These are phyloP conservation scores for Maccullochella peelii DNA, from an alignment of 2,113 vertebrate genomes.

Conservation along the genomic window DNA sequence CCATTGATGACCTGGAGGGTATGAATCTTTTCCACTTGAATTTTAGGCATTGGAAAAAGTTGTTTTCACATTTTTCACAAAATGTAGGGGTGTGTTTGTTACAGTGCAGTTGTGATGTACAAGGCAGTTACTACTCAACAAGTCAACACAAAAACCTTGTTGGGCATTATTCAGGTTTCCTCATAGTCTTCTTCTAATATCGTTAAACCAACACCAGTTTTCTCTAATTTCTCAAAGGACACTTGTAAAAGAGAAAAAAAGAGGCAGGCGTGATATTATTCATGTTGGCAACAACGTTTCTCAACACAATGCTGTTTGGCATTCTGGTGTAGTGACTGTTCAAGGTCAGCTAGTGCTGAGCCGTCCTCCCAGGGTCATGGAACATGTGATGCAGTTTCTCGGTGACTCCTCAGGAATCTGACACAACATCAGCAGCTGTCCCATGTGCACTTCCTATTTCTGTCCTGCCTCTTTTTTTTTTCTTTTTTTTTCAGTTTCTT, in stretches of 20 bases:
- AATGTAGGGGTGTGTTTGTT: not conserved
- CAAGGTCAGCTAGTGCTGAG: slow-evolving; percentile 40
- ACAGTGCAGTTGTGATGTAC: not conserved
- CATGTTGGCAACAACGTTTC: slow-evolving; percentile 40
- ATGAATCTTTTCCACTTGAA: slow-evolving; percentile 74
- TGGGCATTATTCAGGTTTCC: not conserved
- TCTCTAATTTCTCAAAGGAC: not conserved
- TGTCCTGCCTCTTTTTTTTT: slow-evolving; percentile 36
- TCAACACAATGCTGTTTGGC: slow-evolving; percentile 38
- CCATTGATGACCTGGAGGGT: slow-evolving; percentile 99
- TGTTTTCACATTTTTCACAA: not conserved
- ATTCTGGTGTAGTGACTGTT: slow-evolving; percentile 48
- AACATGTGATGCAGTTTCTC: slow-evolving; percentile 68
- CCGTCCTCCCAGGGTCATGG: slow-evolving; percentile 40
- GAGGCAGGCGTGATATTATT: slow-evolving; percentile 38
- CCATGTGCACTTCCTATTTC: slow-evolving; percentile 57
- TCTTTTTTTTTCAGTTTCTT: slow-evolving; percentile 23
- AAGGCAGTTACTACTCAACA: not conserved
- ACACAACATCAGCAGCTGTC: slow-evolving; percentile 64
- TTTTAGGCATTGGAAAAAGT: not conserved
- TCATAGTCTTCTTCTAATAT: not conserved
- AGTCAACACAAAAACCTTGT: not conserved
- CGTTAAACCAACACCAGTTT: not conserved
- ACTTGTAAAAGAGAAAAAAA: not conserved
- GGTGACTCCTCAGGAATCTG: slow-evolving; percentile 78